phyloP scores from a whole-genome alignment of 1,140 invertebrate species.

The Chlorops oryzae region DNA sequence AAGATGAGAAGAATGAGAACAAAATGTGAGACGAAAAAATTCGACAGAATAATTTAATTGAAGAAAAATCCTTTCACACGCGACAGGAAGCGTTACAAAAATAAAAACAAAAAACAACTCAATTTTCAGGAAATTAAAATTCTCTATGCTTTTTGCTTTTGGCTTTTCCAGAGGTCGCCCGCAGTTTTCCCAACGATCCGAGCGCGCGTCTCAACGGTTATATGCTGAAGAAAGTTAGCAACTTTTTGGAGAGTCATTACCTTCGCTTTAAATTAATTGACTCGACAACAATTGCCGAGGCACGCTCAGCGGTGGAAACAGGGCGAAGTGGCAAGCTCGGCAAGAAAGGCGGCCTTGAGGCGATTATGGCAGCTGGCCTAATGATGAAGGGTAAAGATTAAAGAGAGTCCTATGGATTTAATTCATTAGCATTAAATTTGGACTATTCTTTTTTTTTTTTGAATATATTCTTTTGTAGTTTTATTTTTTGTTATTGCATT shows the following conservation, averaged over 20 bases:
- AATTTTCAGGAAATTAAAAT: not conserved
- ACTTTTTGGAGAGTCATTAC: slow-evolving; percentile 65
- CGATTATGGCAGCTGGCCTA: slow-evolving; percentile 54
- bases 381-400: slow-evolving; percentile 59
- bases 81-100: too few relatives aligned
- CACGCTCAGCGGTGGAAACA: slow-evolving; percentile 47
- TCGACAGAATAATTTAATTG: not conserved
- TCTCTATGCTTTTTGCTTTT: too few relatives aligned
- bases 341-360: slow-evolving; percentile 55
- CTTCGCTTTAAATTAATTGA: slow-evolving; percentile 66
- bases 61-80: not conserved
- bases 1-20: too few relatives aligned
- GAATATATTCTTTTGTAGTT: slow-evolving; percentile 5
- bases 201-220: slow-evolving; percentile 71
- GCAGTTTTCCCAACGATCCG: slow-evolving; percentile 67
- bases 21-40: too few relatives aligned
- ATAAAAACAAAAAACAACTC: not conserved
- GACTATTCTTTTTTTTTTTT: not conserved
- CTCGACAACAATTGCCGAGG: slow-evolving; percentile 54
- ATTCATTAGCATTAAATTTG: not conserved
- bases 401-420: not conserved
- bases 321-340: slow-evolving; percentile 53
- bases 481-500: slow-evolving; percentile 3
- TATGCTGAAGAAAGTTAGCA: slow-evolving; percentile 62
- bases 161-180: slow-evolving; percentile 56